These are phyloP conservation scores for Chaenodraco wilsoni DNA, from an alignment of 2,797 vertebrate genomes.

Conservation along the genomic window DNA sequence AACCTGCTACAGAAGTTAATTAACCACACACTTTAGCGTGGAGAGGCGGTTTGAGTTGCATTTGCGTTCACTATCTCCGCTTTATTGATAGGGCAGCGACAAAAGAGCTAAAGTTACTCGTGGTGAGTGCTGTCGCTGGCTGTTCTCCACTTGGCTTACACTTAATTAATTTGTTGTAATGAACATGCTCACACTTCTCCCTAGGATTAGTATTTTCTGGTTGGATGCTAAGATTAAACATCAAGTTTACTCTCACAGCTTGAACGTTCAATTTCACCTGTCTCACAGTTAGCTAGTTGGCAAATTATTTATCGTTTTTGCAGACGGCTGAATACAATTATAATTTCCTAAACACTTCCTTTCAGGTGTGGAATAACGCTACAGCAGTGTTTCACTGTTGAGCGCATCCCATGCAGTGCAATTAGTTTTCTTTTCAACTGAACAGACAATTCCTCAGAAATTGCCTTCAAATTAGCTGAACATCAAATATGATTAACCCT, in stretches of 20 bases:
- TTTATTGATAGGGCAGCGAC: conserved; percentile 32
- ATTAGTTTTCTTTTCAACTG: conserved; percentile 39
- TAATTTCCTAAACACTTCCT: conserved; percentile 52
- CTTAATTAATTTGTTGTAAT: conserved; percentile 25
- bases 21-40: conserved; percentile 46
- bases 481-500: conserved; percentile 18
- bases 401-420: conserved; percentile 28
- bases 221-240: conserved; percentile 61
- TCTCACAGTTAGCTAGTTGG: conserved; percentile 52
- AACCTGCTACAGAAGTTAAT: conserved; percentile 65
- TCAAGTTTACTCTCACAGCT: conserved; percentile 47
- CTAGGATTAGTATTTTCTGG: conserved; percentile 58
- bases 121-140: conserved; percentile 28
- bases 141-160: conserved; percentile 42
- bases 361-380: conserved; percentile 50
- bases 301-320: conserved; percentile 55
- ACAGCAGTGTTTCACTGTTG: conserved; percentile 32
- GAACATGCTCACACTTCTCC: conserved; percentile 46
- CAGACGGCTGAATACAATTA: conserved; percentile 64
- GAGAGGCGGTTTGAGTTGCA: conserved; percentile 30
- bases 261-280: conserved; percentile 63
- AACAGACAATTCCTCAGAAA: conserved; percentile 39
- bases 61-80: conserved; percentile 39
- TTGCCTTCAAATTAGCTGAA: conserved; percentile 25
- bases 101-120: conserved; percentile 29